Base-by-base conservation (phyloP, 30 jellyfish, hydroid and myxozoan species). In the Aurelia sp. region DNA sequence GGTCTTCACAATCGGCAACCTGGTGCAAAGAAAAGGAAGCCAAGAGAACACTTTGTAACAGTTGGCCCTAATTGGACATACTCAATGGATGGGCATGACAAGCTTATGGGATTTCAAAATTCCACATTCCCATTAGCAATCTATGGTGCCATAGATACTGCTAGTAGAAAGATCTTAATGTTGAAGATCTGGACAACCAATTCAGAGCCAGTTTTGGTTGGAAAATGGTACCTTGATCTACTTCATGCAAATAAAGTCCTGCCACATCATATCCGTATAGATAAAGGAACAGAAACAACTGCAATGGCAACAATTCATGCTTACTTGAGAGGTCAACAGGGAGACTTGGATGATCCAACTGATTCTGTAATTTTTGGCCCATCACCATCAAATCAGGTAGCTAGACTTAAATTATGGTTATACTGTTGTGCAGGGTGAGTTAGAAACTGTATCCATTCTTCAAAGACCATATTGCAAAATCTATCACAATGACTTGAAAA, bases 81-180 rank as follows among this genome's bases (percentile, higher is more conserved):
- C 27, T 76, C 96, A 17, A 44, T 78, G 11, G 96, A 87, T 77
- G 96, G 86, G 74, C 96, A 87, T 59, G 91, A 22, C 77, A 88
- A 88, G 73, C 78, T 88, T 44, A 88, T 77, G 96, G 96, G 96
- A 11, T 87, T 17, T 71, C 86, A 62, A 62, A 87, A 87, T 23
- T 15, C n/a, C 40, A 88, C 92, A 8, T 88, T 68, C 65, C 96
- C 96, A 16, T 71, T 78, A 11, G 91, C 91, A 63, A 79, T 87
- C 12, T 87, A 87, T 87, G 96, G 90, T 20, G 66, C 86, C 71
- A 74, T 76, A 13, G 96, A 76, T 50, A 86, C 96, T 50, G 89
- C 90, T 8, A 86, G 96, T 41, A 67, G 90, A 13, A 86, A 86
- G 79, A 23, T 86, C 22, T 52, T 86, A 63, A 47, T 30, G 27